Conservation (phyloP, 1,140 invertebrate species). For the Mylabris phalerata region DNA sequence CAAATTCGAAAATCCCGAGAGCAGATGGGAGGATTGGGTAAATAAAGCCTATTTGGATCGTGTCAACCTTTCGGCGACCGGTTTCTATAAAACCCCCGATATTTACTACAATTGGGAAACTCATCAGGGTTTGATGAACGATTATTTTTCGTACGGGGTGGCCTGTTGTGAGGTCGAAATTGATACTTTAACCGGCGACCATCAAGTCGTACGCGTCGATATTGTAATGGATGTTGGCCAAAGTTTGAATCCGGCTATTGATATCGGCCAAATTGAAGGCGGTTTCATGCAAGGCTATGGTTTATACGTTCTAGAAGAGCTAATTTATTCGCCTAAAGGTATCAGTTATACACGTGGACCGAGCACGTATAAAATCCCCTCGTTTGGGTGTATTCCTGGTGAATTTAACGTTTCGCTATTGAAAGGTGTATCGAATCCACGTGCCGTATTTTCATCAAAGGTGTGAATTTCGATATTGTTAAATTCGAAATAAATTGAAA, state of each 20-base stretch:
- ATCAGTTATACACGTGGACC: constrained; percentile 75
- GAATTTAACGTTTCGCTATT: constrained; percentile 91
- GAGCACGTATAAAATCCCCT: constrained; percentile 89
- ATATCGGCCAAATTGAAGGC: constrained; percentile 94
- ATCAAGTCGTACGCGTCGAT: constrained; percentile 78
- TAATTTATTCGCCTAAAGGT: constrained; percentile 78
- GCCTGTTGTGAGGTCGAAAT: constrained; percentile 79
- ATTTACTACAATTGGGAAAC: constrained; percentile 69
- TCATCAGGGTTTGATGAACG: constrained; percentile 64
- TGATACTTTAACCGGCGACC: constrained; percentile 82
- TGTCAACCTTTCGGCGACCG: constrained; percentile 76
- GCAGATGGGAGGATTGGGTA: constrained; percentile 82
- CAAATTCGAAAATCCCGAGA: constrained; percentile 62
- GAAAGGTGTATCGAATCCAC: constrained; percentile 77
- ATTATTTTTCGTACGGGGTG: constrained; percentile 76
- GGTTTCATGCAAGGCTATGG: constrained; percentile 91
- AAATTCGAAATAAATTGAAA: background rate
- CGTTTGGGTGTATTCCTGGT: constrained; percentile 80
- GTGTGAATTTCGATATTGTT: constrained; percentile 42
- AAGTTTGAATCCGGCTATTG: constrained; percentile 91
- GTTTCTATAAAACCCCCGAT: constrained; percentile 75
- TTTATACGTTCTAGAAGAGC: constrained; percentile 83
- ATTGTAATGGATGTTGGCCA: constrained; percentile 94
- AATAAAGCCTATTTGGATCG: constrained; percentile 71
- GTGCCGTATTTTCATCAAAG: constrained; percentile 93